Base-by-base conservation (phyloP, 1,140 invertebrate species). In the Papilio xuthus region DNA sequence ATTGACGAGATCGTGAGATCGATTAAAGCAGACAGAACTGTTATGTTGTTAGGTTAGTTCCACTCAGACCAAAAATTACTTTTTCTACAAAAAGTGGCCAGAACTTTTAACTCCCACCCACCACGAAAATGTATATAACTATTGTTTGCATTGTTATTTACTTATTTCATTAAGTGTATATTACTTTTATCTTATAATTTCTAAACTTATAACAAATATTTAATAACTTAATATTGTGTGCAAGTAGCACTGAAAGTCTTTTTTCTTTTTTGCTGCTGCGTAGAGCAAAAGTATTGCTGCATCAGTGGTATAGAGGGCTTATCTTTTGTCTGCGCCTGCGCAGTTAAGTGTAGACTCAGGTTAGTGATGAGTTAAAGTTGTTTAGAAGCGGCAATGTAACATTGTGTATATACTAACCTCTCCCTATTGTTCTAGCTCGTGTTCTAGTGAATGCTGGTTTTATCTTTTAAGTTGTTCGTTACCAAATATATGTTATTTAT, bases 401-500 rank as follows among this genome's bases (percentile, higher is more conserved):
- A 85, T 87, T 86, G 81, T 92, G 90, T 93, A 92, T 84, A 92
- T 94, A 94, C 87, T 90, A 91, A 91, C 88, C 79, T 79, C 74
- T 83, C 79, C 80, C 79, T 73, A 81, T 85, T 81, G 83, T 85
- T 88, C 83, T 89, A 84, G 83, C 85, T 82, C 81, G 60, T 84
- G n/a, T 85, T 85, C 84, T 82, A 81, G 83, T 87, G 84, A 84
- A 84, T 83, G 81, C 82, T 88, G 78, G 88, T 82, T 83, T 90
- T 92, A 88, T 89, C 88, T 88, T 90, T 87, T 93, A 93, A 93
- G 92, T 86, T 91, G 88, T 94, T 92, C 82, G 92, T 94, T 94
- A 94, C 92, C 92, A 94, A 94, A 93, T 94, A 94, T 93, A 89
- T 92, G 89, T 90, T 91, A 90, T 93, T 91, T 93, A 91, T 92